A percentile compares a stretch with the other conserved stretches of the same genome.
phyloP scores from a whole-genome alignment of 2,888 invertebrate species.

The Cylloceria caligata region DNA sequence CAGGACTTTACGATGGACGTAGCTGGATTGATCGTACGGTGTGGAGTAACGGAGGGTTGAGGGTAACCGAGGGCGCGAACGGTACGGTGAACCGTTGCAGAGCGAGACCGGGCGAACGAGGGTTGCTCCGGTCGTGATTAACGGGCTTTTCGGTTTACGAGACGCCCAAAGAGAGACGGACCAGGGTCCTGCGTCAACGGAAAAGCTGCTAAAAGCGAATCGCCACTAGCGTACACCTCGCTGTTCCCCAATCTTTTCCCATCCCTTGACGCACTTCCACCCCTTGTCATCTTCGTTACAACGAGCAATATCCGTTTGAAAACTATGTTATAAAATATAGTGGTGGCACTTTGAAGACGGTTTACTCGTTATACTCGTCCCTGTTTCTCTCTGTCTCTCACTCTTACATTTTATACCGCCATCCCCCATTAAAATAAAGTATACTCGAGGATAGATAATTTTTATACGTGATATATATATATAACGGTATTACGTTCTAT shows the following conservation, averaged over 20 bases:
- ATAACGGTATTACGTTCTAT: no score
- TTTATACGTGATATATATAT: no score
- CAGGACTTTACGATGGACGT: conserved; percentile 29
- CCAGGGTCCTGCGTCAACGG: conserved; percentile 13
- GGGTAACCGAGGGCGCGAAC: conserved; percentile 20
- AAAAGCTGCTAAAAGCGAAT: conserved; percentile 56
- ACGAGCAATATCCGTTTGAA: conserved; percentile 59
- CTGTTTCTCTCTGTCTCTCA: conserved; percentile 3
- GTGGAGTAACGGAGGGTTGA: neutral
- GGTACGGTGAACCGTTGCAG: conserved; percentile 36
- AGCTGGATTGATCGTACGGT: conserved; percentile 30
- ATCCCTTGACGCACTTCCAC: neutral
- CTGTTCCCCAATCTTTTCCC: conserved; percentile 3
- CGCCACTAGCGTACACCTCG: conserved; percentile 26
- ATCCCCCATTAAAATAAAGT: no score
- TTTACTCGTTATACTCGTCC: conserved; percentile 17
- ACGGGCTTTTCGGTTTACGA: conserved; percentile 55
- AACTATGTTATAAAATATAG: conserved; percentile 53
- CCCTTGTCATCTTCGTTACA: conserved; percentile 44
- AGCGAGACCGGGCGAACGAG: conserved; percentile 45
- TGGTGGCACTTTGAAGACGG: conserved; percentile 39
- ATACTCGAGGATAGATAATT: no score
- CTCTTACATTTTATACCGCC: neutral
- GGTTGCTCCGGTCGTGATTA: conserved; percentile 54
- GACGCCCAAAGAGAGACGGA: conserved; percentile 45